Evolutionary conservation across 2,113 vertebrate genomes (phyloP), one percentile per base, ranked within the genome.

Genomic region (Mus pahari): DNA sequence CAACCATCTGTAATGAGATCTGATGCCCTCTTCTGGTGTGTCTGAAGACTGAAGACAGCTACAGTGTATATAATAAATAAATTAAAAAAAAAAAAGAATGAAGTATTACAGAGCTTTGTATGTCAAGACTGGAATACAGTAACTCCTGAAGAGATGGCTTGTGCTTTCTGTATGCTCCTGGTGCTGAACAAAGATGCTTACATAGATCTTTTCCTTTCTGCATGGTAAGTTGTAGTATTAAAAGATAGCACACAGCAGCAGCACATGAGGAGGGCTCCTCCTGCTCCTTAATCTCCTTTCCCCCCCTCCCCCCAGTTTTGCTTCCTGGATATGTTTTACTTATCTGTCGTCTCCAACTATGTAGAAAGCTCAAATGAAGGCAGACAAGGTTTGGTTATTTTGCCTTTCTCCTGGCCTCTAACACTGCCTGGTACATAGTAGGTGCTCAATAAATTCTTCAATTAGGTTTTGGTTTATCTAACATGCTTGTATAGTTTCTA

Each of bases 381-480:
- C 28, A 84, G 42, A 26, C 87, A 11, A 31, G 14, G 53, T 55
- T 60, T 22, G 89, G 48, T 66, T 75, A 3, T 88, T 89, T 83
- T 64, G n/a, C 22, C 58, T 42, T 20, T 92, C 81, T n/a, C 39
- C 48, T 77, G 73, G 45, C 31, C 28, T 70, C 0, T 42, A 60
- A 36, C 33, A 53, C 70, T 88, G 75, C 31, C 58, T 75, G 88
- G 73, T 33, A 73, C 5, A 58, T 11, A 10, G 36, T 83, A 62
- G 42, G 50, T 58, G 22, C 26, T 71, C 68, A 75, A 74, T 73
- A 78, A 86, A 36, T 16, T 73, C 20, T 36, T 55, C 28, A 82
- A 84, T 45, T 94, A 73, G 74, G 11, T 95, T 95, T 86, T 75
- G 26, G 45, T 58, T 91, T 78, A 50, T 71, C 90, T 92, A 73